Evolutionary conservation across 1,140 invertebrate species (phyloP), one percentile per base, ranked within the genome.

Genomic region (Leptonema lineaticorne): DNA sequence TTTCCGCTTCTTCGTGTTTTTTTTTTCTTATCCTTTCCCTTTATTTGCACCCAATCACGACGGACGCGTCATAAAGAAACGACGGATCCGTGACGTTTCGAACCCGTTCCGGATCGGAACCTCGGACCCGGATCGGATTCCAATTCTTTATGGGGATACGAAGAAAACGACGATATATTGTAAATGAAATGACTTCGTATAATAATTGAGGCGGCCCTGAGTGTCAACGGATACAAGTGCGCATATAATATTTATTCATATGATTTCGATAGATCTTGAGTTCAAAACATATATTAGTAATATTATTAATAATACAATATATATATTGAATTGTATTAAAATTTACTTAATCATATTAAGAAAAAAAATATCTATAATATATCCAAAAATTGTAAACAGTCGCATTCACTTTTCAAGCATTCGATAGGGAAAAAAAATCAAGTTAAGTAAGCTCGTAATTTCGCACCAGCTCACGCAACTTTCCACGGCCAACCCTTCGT

Each of bases 21-120:
- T n/a, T n/a, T n/a, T n/a, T n/a, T n/a, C n/a, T n/a, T n/a, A n/a
- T n/a, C n/a, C n/a, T n/a, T n/a, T 50, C 63, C 63, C 41, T 59
- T 59, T 67, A 67, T 67, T 67, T 67, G 65, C 65, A 60, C 65
- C 65, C 65, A 67, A 67, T 67, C 65, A 67, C 65, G 56, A 27
- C 65, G 65, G 41, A 67, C 53, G 60, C n/a, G 46, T 59, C 56
- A 67, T 46, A 66, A 57, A 57, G 63, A 66, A 64, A 45, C 45
- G 45, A 33, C 58, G 28, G 58, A 33, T 30, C 28, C 16, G 58
- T 62, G 58, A 37, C 28, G 28, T 22, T 20, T 6, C 3, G n/a
- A n/a, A 14, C 20, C 48, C 26, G 48, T 3, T 53, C 1, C 48
- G 48, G 26, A 37, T 53, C 20, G 48, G 9, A 41, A 41, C 37